Evolutionary conservation across 1,140 invertebrate genomes (phyloP).

Genomic region (Gryllus bimaculatus): DNA sequence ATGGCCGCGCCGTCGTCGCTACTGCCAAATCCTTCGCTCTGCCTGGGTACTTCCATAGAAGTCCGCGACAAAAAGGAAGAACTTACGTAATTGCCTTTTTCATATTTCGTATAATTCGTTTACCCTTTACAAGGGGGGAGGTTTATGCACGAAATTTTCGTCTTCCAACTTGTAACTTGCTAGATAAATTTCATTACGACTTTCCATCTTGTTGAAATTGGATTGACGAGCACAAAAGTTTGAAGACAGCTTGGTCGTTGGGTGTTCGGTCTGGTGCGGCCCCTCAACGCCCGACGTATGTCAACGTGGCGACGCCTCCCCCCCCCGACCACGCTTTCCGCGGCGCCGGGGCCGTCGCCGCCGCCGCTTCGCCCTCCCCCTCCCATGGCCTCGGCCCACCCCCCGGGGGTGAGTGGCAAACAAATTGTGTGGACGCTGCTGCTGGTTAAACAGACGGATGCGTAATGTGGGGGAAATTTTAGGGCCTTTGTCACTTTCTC

Average conservation of each 20-base stretch:
- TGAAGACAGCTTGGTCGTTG: not conserved
- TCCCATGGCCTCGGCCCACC: too few relatives aligned
- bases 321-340: too few relatives aligned
- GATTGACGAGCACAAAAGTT: not conserved
- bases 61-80: not conserved
- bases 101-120: slow-evolving; percentile 1
- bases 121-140: not conserved
- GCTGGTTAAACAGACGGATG: too few relatives aligned
- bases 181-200: slow-evolving; percentile 5
- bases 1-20: not conserved
- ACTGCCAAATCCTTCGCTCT: not conserved
- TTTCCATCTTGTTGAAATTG: slow-evolving; percentile 1
- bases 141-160: slow-evolving; percentile 1
- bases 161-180: slow-evolving; percentile 4
- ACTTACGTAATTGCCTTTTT: slow-evolving; percentile 1
- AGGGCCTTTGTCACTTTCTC: too few relatives aligned
- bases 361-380: too few relatives aligned
- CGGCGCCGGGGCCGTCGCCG: too few relatives aligned
- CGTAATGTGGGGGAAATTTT: too few relatives aligned
- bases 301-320: not conserved
- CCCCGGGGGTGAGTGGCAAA: too few relatives aligned
- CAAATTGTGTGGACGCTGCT: too few relatives aligned
- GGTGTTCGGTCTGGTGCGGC: not conserved
- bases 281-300: not conserved
- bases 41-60: not conserved